Base-by-base conservation (phyloP, 2,888 invertebrate species). In the Andrena marginata region DNA sequence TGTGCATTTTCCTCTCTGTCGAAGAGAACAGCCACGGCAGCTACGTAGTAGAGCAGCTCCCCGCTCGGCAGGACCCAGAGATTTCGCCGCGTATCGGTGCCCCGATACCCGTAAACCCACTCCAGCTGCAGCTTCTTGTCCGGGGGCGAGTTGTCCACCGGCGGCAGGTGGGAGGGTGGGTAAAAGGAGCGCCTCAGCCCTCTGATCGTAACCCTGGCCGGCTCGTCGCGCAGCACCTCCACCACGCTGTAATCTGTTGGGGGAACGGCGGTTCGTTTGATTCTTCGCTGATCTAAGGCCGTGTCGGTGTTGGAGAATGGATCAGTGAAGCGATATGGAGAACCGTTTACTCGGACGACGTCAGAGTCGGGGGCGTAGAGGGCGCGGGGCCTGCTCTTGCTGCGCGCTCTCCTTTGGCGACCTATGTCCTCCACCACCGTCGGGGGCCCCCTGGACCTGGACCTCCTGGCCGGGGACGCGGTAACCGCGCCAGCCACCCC, bases 91-190 rank as follows among this genome's bases (percentile, higher is more conserved):
- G 98, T 96, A 94, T 99, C 99, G 10, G 97, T 96, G 0, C 99
- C 99, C 79, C 99, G 96, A 94, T 99, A 99, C 0, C 99, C 99
- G 92, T 98, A 99, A 97, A 98, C 98, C 99, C 99, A 99, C 92
- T 98, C 98, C 0, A 99, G 95, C 83, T 97, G 96, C 85, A 99
- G 95, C 92, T 98, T 97, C 94, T 98, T 98, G 64, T 98, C 97
- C 0, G 99, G 99, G 0, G 98, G 98, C 5, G 97, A 95, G 93
- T 97, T 98, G 93, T 98, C 98, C 62, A 97, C 96, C 8, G 97
- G 97, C 2, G 97, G 96, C 93, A 98, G 97, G 91, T 98, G 97
- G 65, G 97, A 96, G 0, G 98, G 98, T 29, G 98, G 98, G 94
- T 98, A 98, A 94, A 98, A 98, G 0, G 98, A 98, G 86, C 98